These are phyloP conservation scores for Melanotaenia maccullochi DNA, from an alignment of 2,797 vertebrate species.

Conservation along the genomic window DNA sequence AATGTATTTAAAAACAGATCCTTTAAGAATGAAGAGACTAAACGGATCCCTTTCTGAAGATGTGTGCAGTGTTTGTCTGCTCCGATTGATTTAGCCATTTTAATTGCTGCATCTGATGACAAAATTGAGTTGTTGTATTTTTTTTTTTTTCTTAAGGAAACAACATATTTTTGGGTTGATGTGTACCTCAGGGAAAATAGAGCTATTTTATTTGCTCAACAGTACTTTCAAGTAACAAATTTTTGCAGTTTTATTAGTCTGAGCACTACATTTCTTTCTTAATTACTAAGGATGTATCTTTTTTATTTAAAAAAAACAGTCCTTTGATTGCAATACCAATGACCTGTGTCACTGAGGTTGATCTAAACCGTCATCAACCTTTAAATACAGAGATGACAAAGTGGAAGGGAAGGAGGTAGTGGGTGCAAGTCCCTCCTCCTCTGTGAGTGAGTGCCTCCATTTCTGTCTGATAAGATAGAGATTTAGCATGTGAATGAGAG, in stretches of 20 bases:
- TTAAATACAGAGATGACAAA: slow-evolving; percentile 8
- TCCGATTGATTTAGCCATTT: neutral
- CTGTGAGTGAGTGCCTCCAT: slow-evolving; percentile 57
- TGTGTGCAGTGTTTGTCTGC: neutral
- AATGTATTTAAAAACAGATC: slow-evolving; percentile 9
- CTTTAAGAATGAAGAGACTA: neutral
- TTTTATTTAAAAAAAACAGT: neutral
- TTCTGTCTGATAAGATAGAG: slow-evolving; percentile 89
- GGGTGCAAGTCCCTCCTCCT: slow-evolving; percentile 19
- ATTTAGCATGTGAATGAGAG: slow-evolving; percentile 83
- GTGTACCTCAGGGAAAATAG: neutral
- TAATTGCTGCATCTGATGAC: neutral
- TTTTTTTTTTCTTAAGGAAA: neutral
- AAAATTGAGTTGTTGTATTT: neutral
- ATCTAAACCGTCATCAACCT: slow-evolving; percentile 9
- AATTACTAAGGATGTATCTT: neutral
- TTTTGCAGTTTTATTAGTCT: neutral
- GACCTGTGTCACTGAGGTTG: neutral
- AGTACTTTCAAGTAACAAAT: neutral
- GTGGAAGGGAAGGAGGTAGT: slow-evolving; percentile 9
- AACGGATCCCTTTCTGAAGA: slow-evolving; percentile 5
- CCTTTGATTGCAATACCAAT: neutral
- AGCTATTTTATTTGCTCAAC: neutral
- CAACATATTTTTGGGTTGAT: neutral
- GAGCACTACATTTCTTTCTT: neutral